Evolutionary conservation across 2,888 invertebrate genomes (phyloP).

Genomic region (Spodoptera picta): DNA sequence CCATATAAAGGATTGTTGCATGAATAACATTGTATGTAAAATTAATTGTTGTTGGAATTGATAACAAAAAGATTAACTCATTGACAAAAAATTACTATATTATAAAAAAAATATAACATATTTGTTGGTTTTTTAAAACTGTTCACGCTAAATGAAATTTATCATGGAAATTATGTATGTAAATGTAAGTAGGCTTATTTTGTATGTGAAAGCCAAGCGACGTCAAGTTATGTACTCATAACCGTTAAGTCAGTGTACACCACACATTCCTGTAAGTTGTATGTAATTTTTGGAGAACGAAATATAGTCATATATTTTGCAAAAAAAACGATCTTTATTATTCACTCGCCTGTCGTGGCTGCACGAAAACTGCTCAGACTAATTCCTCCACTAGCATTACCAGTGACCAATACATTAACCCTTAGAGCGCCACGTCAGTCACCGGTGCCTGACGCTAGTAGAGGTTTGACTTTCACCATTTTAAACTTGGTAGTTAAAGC

Average conservation of each 20-base stretch:
- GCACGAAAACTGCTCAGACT: too few species aligned
- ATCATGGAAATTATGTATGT: slow-evolving; percentile 33
- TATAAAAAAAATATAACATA: slow-evolving; percentile 30
- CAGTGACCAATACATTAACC: too few species aligned
- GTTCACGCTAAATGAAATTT: slow-evolving; percentile 33
- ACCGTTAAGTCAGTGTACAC: slow-evolving; percentile 54
- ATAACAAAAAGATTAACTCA: slow-evolving; percentile 53
- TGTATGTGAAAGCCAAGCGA: slow-evolving; percentile 28
- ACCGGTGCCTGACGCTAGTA: too few species aligned
- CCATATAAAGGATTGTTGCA: too few species aligned
- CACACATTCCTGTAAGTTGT: slow-evolving; percentile 77
- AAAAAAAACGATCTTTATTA: slow-evolving; percentile 28
- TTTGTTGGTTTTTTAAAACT: slow-evolving; percentile 51
- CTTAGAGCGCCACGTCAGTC: too few species aligned
- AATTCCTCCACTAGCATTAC: too few species aligned
- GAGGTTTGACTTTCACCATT: too few species aligned
- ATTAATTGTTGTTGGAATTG: slow-evolving; percentile 72
- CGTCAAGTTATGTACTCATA: slow-evolving; percentile 43
- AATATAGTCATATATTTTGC: slow-evolving; percentile 81
- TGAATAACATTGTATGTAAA: slow-evolving; percentile 42
- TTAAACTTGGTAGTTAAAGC: too few species aligned
- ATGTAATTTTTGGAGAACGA: slow-evolving; percentile 75
- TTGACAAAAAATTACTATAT: slow-evolving; percentile 33
- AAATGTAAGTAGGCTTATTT: slow-evolving; percentile 38
- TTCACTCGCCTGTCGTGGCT: too few species aligned